Evolutionary conservation across 2,888 invertebrate genomes (phyloP).

Genomic region (Therioaphis trifolii): DNA sequence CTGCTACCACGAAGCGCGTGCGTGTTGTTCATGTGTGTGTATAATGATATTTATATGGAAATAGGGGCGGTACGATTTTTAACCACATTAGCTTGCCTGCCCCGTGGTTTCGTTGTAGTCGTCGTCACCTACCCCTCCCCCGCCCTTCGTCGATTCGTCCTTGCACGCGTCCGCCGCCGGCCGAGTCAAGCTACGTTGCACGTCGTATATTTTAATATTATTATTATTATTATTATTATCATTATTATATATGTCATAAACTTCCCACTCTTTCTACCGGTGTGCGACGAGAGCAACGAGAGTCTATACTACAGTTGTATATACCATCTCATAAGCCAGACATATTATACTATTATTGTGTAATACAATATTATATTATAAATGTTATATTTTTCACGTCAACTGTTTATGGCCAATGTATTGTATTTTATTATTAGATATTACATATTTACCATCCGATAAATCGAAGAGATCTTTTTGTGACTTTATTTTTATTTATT

Average conservation of each 20-base stretch:
- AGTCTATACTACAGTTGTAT: not conserved
- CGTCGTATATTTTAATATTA: not conserved
- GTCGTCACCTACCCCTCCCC: not conserved
- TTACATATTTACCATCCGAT: not conserved
- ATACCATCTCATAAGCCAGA: not conserved
- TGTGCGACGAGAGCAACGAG: too few species aligned
- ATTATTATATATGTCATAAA: too few species aligned
- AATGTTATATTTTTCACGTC: not conserved
- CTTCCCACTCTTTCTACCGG: too few species aligned
- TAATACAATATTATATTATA: not conserved
- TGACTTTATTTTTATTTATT: not conserved
- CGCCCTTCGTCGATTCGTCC: not conserved
- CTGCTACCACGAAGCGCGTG: not conserved
- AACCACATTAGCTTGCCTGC: slow-evolving; percentile 31
- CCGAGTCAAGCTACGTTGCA: not conserved
- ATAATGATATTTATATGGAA: not conserved
- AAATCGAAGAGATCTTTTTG: not conserved
- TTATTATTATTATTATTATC: too few species aligned
- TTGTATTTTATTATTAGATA: not conserved
- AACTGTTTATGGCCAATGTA: not conserved
- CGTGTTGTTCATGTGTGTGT: not conserved
- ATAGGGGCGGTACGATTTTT: slow-evolving; percentile 48
- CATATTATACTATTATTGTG: not conserved
- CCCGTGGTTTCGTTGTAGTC: slow-evolving; percentile 16
- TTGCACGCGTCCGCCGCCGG: not conserved